A percentile compares a stretch with the other conserved stretches of the same genome.
phyloP scores from a whole-genome alignment of 2,113 vertebrate genomes.

The Mastomys coucha region DNA sequence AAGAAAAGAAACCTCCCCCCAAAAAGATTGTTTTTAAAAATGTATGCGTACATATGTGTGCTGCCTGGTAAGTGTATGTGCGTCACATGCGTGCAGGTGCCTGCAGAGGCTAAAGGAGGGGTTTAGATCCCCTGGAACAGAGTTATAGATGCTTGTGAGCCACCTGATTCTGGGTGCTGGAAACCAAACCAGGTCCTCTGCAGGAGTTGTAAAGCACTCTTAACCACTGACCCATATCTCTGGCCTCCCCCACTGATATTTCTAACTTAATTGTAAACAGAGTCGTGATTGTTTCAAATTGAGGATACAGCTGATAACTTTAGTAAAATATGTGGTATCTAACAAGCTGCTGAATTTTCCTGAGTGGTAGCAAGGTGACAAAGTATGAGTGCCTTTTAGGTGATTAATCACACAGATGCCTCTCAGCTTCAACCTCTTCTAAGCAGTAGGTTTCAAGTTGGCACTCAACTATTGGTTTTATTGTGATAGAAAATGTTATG shows the following conservation, averaged over 20 bases:
- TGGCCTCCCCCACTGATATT: background rate
- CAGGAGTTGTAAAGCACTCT: background rate
- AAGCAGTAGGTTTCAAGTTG: background rate
- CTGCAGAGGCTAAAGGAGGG: background rate
- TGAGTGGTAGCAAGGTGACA: background rate
- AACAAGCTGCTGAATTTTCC: slow-evolving; percentile 8
- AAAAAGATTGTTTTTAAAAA: too few species aligned
- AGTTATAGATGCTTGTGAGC: background rate
- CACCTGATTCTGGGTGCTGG: background rate
- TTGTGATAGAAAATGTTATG: background rate
- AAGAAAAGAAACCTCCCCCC: too few species aligned
- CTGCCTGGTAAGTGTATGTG: background rate
- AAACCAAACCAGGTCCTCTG: background rate
- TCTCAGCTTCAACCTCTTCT: background rate
- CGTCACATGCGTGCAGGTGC: background rate
- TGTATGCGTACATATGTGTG: background rate
- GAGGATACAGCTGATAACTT: background rate
- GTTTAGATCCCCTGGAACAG: background rate
- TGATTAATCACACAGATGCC: background rate
- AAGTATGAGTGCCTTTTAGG: background rate
- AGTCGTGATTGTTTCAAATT: slow-evolving; percentile 17
- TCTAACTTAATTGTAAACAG: background rate
- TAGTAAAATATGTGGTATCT: background rate
- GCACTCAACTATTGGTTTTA: background rate
- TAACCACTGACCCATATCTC: background rate